These are phyloP conservation scores for Ochotona princeps DNA, from an alignment of 2,113 vertebrate genomes.

Conservation along the genomic window DNA sequence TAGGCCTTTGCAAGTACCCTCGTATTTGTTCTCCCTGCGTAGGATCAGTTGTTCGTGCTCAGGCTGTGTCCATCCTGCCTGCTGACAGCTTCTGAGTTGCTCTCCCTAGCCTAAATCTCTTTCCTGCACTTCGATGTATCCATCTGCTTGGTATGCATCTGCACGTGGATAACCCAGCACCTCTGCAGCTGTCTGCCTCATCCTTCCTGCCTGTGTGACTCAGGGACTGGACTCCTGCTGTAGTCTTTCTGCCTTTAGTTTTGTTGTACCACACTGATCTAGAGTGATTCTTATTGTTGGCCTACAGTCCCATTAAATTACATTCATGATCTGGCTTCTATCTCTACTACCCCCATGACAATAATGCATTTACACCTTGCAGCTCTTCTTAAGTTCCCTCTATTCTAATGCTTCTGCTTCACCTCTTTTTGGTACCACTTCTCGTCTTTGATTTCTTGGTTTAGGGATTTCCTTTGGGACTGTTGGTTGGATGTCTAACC, in stretches of 20 bases:
- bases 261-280: not conserved
- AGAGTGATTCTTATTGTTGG: not conserved
- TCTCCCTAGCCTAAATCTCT: not conserved
- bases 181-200: not conserved
- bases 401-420: not conserved
- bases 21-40: not conserved
- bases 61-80: not conserved
- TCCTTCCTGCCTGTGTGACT: not conserved
- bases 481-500: not conserved
- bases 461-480: conserved; percentile 13
- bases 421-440: not conserved
- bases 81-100: conserved; percentile 10
- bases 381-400: not conserved
- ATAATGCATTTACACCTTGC: not conserved
- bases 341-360: not conserved
- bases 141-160: not conserved
- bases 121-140: not conserved
- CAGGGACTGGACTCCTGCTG: not conserved
- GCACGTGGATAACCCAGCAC: not conserved
- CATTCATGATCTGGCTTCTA: not conserved
- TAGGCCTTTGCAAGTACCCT: too few species aligned
- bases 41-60: not conserved
- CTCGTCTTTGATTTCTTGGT: not conserved
- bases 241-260: conserved; percentile 4
- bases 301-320: not conserved